Conservation (phyloP, 2,113 vertebrate genomes). For the Chrysemys picta region DNA sequence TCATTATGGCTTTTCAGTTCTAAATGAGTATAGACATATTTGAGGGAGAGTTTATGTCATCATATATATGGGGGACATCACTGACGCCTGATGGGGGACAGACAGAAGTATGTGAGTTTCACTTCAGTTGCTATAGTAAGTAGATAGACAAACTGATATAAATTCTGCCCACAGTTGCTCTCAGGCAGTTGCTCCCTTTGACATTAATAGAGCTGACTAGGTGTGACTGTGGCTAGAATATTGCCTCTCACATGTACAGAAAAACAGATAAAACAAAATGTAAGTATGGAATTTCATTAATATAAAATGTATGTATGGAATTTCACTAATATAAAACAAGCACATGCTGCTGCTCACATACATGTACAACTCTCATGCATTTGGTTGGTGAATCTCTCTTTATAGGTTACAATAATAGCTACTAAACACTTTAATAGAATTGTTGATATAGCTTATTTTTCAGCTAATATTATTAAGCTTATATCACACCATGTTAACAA, state of each 20-base stretch:
- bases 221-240: neutral
- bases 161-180: neutral
- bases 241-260: neutral
- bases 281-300: neutral
- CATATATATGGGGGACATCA: neutral
- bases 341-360: neutral
- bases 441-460: neutral
- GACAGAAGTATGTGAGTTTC: neutral
- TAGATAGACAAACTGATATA: neutral
- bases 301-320: neutral
- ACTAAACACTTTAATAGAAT: neutral
- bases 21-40: neutral
- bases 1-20: neutral
- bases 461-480: neutral
- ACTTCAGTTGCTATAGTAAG: neutral
- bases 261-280: neutral
- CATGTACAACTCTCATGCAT: fast-evolving
- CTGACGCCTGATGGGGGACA: neutral
- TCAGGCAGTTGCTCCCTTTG: neutral
- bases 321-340: neutral
- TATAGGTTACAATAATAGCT: neutral
- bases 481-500: neutral
- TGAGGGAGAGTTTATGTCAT: constrained; percentile 25
- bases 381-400: neutral
- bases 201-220: neutral